Percentiles rank a stretch among this genome's conserved stretches.
phyloP scores from a whole-genome alignment of 2,888 invertebrate species.

The Ametastegia equiseti region DNA sequence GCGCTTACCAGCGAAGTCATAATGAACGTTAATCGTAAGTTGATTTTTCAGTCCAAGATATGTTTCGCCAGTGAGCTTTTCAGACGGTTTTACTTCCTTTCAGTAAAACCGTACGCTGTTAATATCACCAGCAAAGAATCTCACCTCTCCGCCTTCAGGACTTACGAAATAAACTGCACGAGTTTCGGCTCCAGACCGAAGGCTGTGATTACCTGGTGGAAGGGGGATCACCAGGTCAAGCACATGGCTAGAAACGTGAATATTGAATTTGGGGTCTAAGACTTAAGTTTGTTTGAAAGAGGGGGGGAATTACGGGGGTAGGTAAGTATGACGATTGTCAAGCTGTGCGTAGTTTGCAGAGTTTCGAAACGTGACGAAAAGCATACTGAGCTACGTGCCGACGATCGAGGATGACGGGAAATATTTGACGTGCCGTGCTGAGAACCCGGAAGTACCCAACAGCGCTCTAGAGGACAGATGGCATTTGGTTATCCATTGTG shows the following conservation, averaged over 20 bases:
- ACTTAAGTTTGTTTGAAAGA: background rate
- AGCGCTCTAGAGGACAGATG: conserved; percentile 91
- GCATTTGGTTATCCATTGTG: conserved; percentile 91
- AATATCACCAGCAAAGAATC: conserved; percentile 89
- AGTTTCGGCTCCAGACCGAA: conserved; percentile 91
- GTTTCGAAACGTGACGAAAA: conserved; percentile 86
- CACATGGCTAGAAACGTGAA: conserved; percentile 91
- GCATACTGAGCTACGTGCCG: conserved; percentile 89
- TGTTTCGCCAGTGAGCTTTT: background rate
- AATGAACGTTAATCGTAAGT: conserved; percentile 69
- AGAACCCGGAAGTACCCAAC: conserved; percentile 90
- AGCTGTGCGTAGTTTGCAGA: conserved; percentile 82
- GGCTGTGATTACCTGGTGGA: conserved; percentile 94
- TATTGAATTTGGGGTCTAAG: conserved; percentile 58
- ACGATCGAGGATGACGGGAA: conserved; percentile 92
- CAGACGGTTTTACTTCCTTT: conserved; percentile 64
- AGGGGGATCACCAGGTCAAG: conserved; percentile 89
- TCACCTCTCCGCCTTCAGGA: conserved; percentile 89
- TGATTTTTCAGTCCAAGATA: background rate
- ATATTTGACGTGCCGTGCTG: conserved; percentile 90
- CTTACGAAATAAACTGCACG: conserved; percentile 91
- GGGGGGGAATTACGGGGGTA: background rate
- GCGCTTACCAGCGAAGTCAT: conserved; percentile 75
- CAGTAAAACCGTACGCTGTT: conserved; percentile 92
- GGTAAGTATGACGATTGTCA: background rate